Evolutionary conservation across 2,113 vertebrate species (phyloP), one percentile per base, ranked within the genome.

Genomic region (Saguinus imperator): DNA sequence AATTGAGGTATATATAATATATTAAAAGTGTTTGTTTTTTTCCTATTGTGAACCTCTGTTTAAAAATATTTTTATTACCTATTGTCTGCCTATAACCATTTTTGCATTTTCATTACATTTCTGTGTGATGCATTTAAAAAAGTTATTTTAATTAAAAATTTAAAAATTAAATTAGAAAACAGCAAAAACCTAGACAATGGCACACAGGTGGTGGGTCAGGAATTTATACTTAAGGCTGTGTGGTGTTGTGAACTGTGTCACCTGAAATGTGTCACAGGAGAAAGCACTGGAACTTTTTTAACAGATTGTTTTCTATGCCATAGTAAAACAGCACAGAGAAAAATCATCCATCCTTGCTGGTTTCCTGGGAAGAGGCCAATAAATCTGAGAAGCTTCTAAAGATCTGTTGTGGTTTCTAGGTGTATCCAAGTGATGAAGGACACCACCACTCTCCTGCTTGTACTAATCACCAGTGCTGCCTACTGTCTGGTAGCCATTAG

Each of bases 1-100:
- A 98, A 98, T 94, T 75, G 98, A 95, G 86, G 57, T 92, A 35
- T 68, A 72, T 57, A 9, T n/a, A 88, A 8, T 92, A 35, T 90
- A 52, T 73, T 16, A 89, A 97, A 95, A 48, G 2, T 55, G 93
- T 66, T n/a, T 37, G 1, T 95, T 73, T 91, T 17, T 82, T 94
- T 76, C 32, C 84, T 81, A 4, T 35, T 73, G 32, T 79, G 27
- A 68, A 8, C 85, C 29, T 81, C 14, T 79, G 81, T 79, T 92
- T n/a, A 29, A 61, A 90, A 68, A 92, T 11, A 80, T 89, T 87
- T 37, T 88, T 58, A 70, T 40, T 96, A 37, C 58, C 43, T 0
- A 2, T 40, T 43, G 13, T 91, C 50, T 84, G 43, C 40, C 18
- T 93, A 2, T 89, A 93, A 16, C 76, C 14, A 32, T 12, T 92